Evolutionary conservation across 1,140 invertebrate genomes (phyloP).

Genomic region (Anagrus nilaparvatae): DNA sequence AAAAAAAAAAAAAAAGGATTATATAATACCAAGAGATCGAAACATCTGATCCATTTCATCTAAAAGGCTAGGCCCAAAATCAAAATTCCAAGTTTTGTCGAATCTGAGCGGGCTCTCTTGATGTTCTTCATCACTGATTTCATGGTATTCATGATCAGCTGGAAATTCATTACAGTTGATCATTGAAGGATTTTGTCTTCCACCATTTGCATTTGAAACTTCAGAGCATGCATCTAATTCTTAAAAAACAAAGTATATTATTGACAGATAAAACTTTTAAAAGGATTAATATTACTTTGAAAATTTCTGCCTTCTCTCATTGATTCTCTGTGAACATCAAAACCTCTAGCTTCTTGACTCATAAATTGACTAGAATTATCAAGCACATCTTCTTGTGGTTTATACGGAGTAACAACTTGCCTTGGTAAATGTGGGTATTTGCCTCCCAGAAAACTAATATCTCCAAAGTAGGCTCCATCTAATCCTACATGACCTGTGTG

Average conservation of each 20-base stretch:
- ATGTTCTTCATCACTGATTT: slow-evolving; percentile 82
- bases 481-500: slow-evolving; percentile 93
- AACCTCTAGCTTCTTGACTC: slow-evolving; percentile 22
- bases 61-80: slow-evolving; percentile 85
- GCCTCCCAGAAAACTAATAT: slow-evolving; percentile 75
- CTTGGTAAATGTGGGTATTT: slow-evolving; percentile 71
- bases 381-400: slow-evolving; percentile 64
- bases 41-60: slow-evolving; percentile 96
- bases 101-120: slow-evolving; percentile 39
- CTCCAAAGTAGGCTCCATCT: slow-evolving; percentile 94
- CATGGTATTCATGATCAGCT: slow-evolving; percentile 76
- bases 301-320: slow-evolving; percentile 26
- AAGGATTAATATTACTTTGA: no score
- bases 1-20: slow-evolving; percentile 2
- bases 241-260: no score
- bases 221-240: slow-evolving; percentile 36
- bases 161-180: no score
- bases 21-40: slow-evolving; percentile 51
- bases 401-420: slow-evolving; percentile 79
- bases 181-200: no score
- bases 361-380: slow-evolving; percentile 38
- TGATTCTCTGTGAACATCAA: slow-evolving; percentile 34
- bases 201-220: slow-evolving; percentile 27
- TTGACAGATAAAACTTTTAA: slow-evolving; percentile 34
- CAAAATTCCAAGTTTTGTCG: slow-evolving; percentile 52